Percentiles rank a stretch among this genome's conserved stretches.
Conservation (phyloP, 1,140 invertebrate genomes). For the Lysiphlebus fabarum region DNA sequence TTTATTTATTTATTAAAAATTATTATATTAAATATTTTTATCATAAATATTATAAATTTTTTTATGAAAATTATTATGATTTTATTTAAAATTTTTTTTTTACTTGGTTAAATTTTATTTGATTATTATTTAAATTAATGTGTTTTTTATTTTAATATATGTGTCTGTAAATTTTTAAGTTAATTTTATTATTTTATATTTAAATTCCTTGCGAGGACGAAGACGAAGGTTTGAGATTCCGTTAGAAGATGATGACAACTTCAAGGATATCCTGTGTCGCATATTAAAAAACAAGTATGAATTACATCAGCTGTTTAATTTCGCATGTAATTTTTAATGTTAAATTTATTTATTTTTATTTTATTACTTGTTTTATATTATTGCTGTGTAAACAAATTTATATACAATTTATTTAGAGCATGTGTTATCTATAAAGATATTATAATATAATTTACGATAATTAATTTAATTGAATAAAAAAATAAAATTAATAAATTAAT, state of each 20-base stretch:
- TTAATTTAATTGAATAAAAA: too few relatives aligned
- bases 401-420: too few relatives aligned
- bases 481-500: too few relatives aligned
- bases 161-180: constrained; percentile 30
- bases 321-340: neutral
- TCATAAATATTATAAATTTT: neutral
- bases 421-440: too few relatives aligned
- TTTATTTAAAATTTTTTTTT: neutral
- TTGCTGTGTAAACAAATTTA: too few relatives aligned
- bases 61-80: neutral
- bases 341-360: too few relatives aligned
- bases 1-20: neutral
- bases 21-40: neutral
- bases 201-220: constrained; percentile 31
- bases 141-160: constrained; percentile 15
- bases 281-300: constrained; percentile 44
- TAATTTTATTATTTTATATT: constrained; percentile 36
- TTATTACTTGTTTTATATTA: too few relatives aligned
- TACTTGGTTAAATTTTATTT: neutral
- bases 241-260: constrained; percentile 21
- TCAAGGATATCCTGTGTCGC: constrained; percentile 51
- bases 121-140: constrained; percentile 14
- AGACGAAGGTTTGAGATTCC: constrained; percentile 19
- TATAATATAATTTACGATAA: too few relatives aligned
- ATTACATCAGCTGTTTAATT: constrained; percentile 35